Conservation (phyloP, 2,888 invertebrate genomes). For the Melanchra persicariae region DNA sequence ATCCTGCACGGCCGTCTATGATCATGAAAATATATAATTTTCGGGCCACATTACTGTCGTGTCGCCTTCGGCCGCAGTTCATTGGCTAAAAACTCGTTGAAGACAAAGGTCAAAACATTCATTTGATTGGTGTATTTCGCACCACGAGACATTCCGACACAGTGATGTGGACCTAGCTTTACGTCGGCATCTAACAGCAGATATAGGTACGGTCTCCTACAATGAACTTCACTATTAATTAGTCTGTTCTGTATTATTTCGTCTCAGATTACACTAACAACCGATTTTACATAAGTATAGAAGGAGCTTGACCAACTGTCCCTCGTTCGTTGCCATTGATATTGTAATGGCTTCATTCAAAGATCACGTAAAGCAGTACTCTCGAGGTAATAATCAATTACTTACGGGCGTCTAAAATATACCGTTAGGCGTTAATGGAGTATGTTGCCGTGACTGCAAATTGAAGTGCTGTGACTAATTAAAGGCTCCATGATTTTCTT, state of each 20-base stretch:
- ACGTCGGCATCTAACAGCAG: too few species aligned
- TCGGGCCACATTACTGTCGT: too few species aligned
- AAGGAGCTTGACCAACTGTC: slow-evolving; percentile 11
- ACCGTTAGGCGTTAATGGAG: slow-evolving; percentile 42
- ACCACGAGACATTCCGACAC: too few species aligned
- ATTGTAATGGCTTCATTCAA: slow-evolving; percentile 41
- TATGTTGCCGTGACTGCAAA: slow-evolving; percentile 50
- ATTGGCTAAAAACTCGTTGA: too few species aligned
- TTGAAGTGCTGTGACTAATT: slow-evolving; percentile 37
- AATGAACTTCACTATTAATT: neutral
- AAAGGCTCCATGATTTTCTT: slow-evolving; percentile 27
- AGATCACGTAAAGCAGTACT: slow-evolving; percentile 42
- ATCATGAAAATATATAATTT: too few species aligned
- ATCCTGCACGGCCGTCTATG: too few species aligned
- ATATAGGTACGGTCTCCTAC: too few species aligned
- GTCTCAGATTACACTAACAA: slow-evolving; percentile 6
- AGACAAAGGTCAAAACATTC: too few species aligned
- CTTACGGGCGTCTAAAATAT: slow-evolving; percentile 24
- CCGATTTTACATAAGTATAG: slow-evolving; percentile 22
- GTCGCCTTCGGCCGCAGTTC: too few species aligned
- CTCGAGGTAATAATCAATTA: slow-evolving; percentile 51
- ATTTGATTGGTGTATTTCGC: too few species aligned
- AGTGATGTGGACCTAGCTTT: too few species aligned
- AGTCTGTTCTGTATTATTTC: neutral
- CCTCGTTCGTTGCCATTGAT: slow-evolving; percentile 22